Base-by-base conservation (phyloP, 2,888 invertebrate genomes). In the Endotricha flammealis region DNA sequence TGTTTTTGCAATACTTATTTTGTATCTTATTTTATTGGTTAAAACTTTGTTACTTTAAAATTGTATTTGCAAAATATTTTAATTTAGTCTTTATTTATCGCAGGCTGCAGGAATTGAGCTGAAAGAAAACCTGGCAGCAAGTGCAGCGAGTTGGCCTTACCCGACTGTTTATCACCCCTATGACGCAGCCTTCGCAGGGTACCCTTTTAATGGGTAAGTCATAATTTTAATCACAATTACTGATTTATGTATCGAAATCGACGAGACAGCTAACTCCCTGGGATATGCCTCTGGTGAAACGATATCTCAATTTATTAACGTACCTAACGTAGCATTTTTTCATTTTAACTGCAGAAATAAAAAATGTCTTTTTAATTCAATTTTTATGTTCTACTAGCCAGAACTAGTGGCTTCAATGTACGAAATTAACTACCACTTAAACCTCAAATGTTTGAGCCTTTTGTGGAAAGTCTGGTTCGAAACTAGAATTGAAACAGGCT, bases 171-270 rank as follows among this genome's bases (percentile, higher is more conserved):
- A 96, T 82, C 96, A 97, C 81, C 96, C 96, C 33, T 97, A 97
- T 82, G 97, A 97, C 66, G 93, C 95, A 42, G 94, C 95, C 41
- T 95, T 97, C 73, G 95, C 95, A 43, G 95, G 95, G 58, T 97
- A 97, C 88, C 95, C 96, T 50, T 97, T 97, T 88, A 96, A 95
- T 86, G 95, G 96, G 96, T 96, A 88, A 95, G 95, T 76, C 33
- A 44, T 39, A 38, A 31, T 39, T 39, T 34, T 42, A 41, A 37
- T 28, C 27, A 32, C 40, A 37, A 36, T 37, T 40, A 43, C 43
- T 30, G 41, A 38, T 35, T 41, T 40, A 35, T 41, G 34, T 39
- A 36, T 27, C 23, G 28, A 6, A 32, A 28, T 32, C 24, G 25
- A 34, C 29, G 39, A 9, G 25, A 25, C 25, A 27, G 13, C 12